Conservation (phyloP, 2,888 invertebrate species). For the Ectemnius cavifrons region DNA sequence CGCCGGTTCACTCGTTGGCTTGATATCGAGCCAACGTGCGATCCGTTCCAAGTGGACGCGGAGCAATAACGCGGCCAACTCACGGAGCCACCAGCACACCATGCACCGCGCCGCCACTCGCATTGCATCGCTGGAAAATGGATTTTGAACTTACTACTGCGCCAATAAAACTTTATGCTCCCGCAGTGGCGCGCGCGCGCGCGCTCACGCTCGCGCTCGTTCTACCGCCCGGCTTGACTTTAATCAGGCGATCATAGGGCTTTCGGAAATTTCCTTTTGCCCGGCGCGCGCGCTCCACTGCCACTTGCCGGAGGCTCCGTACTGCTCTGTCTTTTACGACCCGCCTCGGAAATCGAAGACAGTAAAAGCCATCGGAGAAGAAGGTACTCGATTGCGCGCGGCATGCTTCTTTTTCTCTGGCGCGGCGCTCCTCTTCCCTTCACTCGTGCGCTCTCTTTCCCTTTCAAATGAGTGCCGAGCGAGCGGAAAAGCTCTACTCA, state of each 20-base stretch:
- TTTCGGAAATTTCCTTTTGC: slow-evolving; percentile 12
- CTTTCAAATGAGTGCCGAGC: no score
- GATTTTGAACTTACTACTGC: slow-evolving; percentile 39
- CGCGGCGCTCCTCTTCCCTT: no score
- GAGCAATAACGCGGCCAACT: slow-evolving; percentile 30
- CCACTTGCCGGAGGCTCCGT: no score
- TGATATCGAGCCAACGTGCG: slow-evolving; percentile 32
- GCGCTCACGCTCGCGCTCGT: background rate
- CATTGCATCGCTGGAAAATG: slow-evolving; percentile 26
- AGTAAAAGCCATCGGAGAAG: background rate
- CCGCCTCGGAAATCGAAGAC: slow-evolving; percentile 3
- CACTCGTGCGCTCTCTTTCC: no score
- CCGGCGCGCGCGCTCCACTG: background rate
- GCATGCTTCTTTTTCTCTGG: background rate
- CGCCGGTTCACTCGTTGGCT: slow-evolving; percentile 10
- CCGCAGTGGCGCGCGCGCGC: background rate
- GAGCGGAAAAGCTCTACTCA: no score
- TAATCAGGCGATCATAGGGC: slow-evolving; percentile 26
- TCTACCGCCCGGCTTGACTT: slow-evolving; percentile 14
- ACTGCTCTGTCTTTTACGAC: background rate
- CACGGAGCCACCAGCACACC: slow-evolving; percentile 2
- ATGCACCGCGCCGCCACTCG: no score
- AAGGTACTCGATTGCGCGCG: background rate
- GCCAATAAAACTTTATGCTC: slow-evolving; percentile 36
- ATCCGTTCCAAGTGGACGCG: slow-evolving; percentile 28